These are phyloP conservation scores for Chiloscyllium punctatum DNA, from an alignment of 2,797 vertebrate species.

Conservation along the genomic window DNA sequence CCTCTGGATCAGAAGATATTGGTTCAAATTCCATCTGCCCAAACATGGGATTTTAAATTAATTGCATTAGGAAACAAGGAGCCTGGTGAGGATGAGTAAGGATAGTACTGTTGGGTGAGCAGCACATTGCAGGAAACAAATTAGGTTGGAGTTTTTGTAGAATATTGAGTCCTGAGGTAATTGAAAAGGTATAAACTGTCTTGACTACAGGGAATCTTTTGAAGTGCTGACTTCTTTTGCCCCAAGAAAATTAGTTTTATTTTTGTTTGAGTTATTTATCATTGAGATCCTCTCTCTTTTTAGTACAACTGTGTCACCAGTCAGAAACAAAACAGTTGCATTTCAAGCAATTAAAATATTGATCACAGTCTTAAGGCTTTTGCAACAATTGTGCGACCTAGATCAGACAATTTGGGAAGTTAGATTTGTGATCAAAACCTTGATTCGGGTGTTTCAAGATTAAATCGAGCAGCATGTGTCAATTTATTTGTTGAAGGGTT, in stretches of 20 bases:
- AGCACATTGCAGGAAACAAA: not conserved
- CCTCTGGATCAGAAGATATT: no score
- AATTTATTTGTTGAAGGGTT: not conserved
- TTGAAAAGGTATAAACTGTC: not conserved
- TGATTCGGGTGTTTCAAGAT: not conserved
- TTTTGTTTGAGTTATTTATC: no score
- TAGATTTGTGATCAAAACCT: not conserved
- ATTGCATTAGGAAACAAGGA: no score
- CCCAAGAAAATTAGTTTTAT: not conserved
- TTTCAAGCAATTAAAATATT: not conserved
- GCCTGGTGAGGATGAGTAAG: no score
- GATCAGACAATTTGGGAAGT: not conserved
- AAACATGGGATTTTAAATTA: no score
- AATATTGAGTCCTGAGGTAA: not conserved
- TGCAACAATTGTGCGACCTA: not conserved
- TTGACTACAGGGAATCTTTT: not conserved
- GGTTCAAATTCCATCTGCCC: no score
- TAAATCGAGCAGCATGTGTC: not conserved
- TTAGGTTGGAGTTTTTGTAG: not conserved
- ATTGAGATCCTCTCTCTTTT: no score
- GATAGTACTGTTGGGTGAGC: no score
- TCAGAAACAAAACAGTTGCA: not conserved
- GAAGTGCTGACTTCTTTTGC: not conserved
- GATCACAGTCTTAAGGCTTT: not conserved
- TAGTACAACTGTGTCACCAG: no score